Evolutionary conservation across 2,113 vertebrate genomes (phyloP), one percentile per base, ranked within the genome.

Genomic region (Rousettus leschenaultii): DNA sequence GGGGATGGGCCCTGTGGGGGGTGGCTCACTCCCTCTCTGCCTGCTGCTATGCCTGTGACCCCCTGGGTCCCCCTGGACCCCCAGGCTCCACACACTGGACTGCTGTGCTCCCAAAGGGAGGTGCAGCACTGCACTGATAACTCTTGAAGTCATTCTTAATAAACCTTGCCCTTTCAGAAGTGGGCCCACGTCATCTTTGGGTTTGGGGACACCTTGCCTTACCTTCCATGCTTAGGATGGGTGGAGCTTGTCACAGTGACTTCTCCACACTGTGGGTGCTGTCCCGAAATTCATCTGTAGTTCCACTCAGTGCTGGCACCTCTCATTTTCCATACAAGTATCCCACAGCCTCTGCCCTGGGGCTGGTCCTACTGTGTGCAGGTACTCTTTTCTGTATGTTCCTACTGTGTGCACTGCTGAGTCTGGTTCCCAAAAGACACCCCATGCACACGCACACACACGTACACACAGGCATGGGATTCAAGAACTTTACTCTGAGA

Each of bases 41-140:
- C 90, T 94, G 94, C 90, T 96, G 90, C 92, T 96, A 68, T 30
- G 53, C n/a, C 93, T 91, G 66, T 6, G 55, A 51, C 51, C 61
- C 30, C 15, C 53, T 13, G 83, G 95, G 38, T 18, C 12, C 18
- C 19, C 95, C 48, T 26, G 48, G 15, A 45, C 12, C 30, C 30
- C 89, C 38, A 5, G 57, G 86, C 38, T 57, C 83, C 48, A 57
- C 59, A 78, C 95, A 94, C 95, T 96, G 94, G 91, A 92, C 87
- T 45, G 19, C 43, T 57, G 30, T 45, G 71, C 77, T 87, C 55
- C 15, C 1, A 1, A 3, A 85, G 43, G 28, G 53, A 19, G 21
- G 59, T 65, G 53, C 88, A 48, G 9, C 26, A 5, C 33, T 86
- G 85, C 97, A 97, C 97, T 97, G 96, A 96, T 45, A 16, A 85